phyloP scores from a whole-genome alignment of 2,113 vertebrate genomes.

The Hiodon alosoides region DNA sequence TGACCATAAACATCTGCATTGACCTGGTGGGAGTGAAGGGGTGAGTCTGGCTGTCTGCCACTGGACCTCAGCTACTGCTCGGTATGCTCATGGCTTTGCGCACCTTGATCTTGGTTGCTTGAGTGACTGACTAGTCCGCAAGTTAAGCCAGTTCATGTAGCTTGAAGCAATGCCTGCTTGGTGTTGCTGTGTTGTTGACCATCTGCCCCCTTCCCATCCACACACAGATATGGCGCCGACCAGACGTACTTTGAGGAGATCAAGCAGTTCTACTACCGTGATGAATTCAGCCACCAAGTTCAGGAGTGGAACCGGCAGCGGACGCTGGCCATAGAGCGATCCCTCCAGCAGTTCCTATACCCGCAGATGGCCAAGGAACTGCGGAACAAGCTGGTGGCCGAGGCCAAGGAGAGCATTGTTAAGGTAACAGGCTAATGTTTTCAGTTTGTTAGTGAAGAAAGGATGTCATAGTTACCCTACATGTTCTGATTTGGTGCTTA shows the following conservation, averaged over 20 bases:
- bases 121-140: too few species aligned
- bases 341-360: slow-evolving; percentile 91
- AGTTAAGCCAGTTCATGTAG: not conserved
- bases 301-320: slow-evolving; percentile 98
- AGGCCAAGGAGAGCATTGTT: slow-evolving; percentile 91
- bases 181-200: too few species aligned
- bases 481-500: too few species aligned
- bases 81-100: too few species aligned
- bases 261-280: slow-evolving; percentile 97
- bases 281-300: slow-evolving; percentile 98
- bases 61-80: not conserved
- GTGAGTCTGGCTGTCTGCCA: slow-evolving; percentile 49
- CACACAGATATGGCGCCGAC: slow-evolving; percentile 78
- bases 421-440: slow-evolving; percentile 64
- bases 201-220: too few species aligned
- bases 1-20: slow-evolving; percentile 87
- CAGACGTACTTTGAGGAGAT: slow-evolving; percentile 98
- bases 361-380: slow-evolving; percentile 96
- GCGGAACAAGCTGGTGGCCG: slow-evolving; percentile 88
- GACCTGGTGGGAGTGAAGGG: slow-evolving; percentile 94
- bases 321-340: slow-evolving; percentile 84
- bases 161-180: not conserved
- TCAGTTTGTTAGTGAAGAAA: too few species aligned
- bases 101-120: too few species aligned
- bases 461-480: too few species aligned